Evolutionary conservation across 2,888 invertebrate genomes (phyloP).

Genomic region (Leptarthrus brevirostris): DNA sequence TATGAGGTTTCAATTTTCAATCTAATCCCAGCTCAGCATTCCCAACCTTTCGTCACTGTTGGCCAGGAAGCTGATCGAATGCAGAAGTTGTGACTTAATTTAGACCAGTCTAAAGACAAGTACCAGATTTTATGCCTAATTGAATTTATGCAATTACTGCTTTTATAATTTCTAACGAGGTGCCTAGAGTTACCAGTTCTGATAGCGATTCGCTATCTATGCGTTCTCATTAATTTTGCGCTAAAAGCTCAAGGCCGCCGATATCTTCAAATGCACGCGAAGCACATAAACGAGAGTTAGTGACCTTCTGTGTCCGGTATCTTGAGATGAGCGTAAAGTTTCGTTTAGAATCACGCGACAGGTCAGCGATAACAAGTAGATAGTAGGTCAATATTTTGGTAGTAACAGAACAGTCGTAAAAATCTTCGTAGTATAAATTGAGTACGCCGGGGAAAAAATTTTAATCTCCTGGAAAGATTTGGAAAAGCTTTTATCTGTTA

Average conservation of each 20-base stretch:
- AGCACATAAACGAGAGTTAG: background rate
- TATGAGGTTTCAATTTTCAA: conserved; percentile 37
- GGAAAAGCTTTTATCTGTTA: background rate
- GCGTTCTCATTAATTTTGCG: background rate
- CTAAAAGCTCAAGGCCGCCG: background rate
- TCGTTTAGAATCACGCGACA: background rate
- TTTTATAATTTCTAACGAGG: background rate
- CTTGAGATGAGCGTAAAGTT: background rate
- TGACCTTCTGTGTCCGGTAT: background rate
- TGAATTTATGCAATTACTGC: background rate
- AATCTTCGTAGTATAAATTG: no score
- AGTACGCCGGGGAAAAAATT: background rate
- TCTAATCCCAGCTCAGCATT: conserved; percentile 23
- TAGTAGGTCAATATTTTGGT: background rate
- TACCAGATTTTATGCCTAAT: background rate
- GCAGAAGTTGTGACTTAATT: background rate
- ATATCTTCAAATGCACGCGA: conserved; percentile 4
- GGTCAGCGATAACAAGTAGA: conserved; percentile 10
- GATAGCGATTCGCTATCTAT: background rate
- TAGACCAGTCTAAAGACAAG: background rate
- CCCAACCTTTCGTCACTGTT: background rate
- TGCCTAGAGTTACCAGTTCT: background rate
- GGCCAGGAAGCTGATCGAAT: background rate
- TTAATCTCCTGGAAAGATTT: background rate
- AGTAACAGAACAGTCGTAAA: background rate